Evolutionary conservation across 2,797 vertebrate species (phyloP).

Genomic region (Catharus ustulatus): DNA sequence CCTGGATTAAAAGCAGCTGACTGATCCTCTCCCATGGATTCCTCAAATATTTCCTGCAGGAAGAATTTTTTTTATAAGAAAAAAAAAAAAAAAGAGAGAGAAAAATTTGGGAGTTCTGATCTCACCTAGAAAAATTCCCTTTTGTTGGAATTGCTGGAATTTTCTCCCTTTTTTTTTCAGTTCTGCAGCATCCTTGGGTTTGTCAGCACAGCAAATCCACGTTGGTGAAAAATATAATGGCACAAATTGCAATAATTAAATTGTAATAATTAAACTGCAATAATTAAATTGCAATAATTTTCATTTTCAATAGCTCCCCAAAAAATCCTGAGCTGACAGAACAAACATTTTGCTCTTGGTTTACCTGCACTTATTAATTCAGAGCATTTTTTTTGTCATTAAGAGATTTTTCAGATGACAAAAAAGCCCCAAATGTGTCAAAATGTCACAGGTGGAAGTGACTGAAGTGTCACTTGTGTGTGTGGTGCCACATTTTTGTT

Average conservation of each 20-base stretch:
- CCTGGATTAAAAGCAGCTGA: slow-evolving; percentile 47
- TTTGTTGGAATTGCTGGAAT: not conserved
- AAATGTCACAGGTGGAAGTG: not conserved
- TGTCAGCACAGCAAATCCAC: not conserved
- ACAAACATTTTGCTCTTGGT: not conserved
- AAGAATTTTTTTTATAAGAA: not conserved
- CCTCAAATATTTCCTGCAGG: slow-evolving; percentile 36
- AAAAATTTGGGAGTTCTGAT: not conserved
- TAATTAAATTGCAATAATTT: not conserved
- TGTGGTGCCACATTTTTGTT: not conserved
- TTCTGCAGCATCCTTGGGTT: rapidly evolving
- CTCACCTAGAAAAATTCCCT: not conserved
- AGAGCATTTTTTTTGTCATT: not conserved
- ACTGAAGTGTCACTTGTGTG: not conserved
- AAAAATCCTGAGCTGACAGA: not conserved
- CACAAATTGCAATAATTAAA: not conserved
- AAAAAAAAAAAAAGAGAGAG: not conserved
- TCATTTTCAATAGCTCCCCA: not conserved
- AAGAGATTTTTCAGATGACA: not conserved
- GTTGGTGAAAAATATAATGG: not conserved
- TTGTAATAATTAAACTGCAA: too few relatives aligned
- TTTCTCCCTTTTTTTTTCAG: not conserved
- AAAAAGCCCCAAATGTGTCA: not conserved
- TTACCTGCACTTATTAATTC: not conserved
- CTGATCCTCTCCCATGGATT: slow-evolving; percentile 24